Percentiles rank a stretch among this genome's conserved stretches.
Evolutionary conservation across 2,888 invertebrate species (phyloP).

Genomic region (Chrysodeixis includens): DNA sequence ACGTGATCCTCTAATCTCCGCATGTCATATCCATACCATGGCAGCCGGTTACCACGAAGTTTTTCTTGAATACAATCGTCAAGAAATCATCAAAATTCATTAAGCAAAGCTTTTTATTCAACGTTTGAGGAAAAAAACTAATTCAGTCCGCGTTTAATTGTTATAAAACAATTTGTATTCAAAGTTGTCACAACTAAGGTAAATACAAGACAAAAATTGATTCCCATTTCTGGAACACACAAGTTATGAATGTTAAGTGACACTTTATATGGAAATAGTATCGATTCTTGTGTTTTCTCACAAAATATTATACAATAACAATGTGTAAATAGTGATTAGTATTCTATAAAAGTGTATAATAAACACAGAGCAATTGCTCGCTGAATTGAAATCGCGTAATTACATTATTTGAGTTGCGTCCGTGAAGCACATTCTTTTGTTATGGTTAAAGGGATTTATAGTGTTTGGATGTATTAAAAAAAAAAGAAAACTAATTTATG

Average conservation of each 20-base stretch:
- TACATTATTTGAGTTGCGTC: conserved; percentile 7
- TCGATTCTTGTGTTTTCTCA: conserved; percentile 31
- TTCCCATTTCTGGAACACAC: conserved; percentile 38
- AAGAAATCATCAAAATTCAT: too few relatives aligned
- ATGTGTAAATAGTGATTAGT: conserved; percentile 35
- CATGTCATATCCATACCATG: too few relatives aligned
- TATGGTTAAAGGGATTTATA: background rate
- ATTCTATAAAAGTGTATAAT: conserved; percentile 35
- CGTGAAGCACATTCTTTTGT: background rate
- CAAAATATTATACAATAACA: conserved; percentile 24
- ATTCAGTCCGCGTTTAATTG: too few relatives aligned
- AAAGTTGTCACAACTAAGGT: conserved; percentile 12
- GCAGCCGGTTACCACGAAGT: too few relatives aligned
- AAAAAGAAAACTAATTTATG: too few relatives aligned
- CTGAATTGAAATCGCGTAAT: conserved; percentile 46
- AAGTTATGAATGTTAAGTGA: conserved; percentile 34
- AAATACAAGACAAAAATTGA: conserved; percentile 21
- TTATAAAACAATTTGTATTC: conserved; percentile 47
- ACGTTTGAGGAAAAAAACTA: too few relatives aligned
- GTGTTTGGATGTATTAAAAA: too few relatives aligned
- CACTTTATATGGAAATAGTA: conserved; percentile 25
- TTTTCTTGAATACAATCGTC: too few relatives aligned
- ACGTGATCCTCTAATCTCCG: too few relatives aligned
- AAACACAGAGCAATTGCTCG: conserved; percentile 19
- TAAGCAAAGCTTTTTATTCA: too few relatives aligned